A percentile compares a stretch with the other conserved stretches of the same genome.
Evolutionary conservation across 2,797 vertebrate species (phyloP).

Genomic region (Myotis daubentonii): DNA sequence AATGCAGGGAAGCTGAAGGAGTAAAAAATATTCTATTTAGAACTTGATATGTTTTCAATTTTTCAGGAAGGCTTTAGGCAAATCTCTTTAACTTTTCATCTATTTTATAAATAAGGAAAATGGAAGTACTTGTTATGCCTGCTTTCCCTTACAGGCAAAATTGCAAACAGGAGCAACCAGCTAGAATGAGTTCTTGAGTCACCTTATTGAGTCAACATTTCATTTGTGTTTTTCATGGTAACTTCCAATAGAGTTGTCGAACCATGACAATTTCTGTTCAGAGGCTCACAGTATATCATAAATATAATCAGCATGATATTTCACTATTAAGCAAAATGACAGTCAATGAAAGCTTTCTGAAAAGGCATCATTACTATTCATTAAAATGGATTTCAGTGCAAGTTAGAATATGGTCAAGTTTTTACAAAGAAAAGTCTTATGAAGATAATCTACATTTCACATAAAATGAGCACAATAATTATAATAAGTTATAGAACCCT

Average conservation of each 20-base stretch:
- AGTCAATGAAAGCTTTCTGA: background rate
- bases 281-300: background rate
- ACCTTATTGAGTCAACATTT: slow-evolving; percentile 6
- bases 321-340: slow-evolving; percentile 1
- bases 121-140: background rate
- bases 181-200: background rate
- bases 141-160: slow-evolving; percentile 22
- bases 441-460: slow-evolving; percentile 52
- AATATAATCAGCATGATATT: background rate
- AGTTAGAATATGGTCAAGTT: background rate
- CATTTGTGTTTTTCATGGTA: background rate
- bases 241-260: background rate
- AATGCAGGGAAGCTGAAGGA: background rate
- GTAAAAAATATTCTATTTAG: background rate
- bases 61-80: slow-evolving; percentile 52
- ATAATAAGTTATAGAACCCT: background rate
- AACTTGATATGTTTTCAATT: slow-evolving; percentile 40
- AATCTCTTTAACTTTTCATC: slow-evolving; percentile 20
- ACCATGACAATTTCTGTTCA: background rate
- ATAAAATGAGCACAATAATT: slow-evolving; percentile 14
- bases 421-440: slow-evolving; percentile 47
- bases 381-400: slow-evolving; percentile 8
- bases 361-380: background rate
- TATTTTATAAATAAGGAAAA: slow-evolving; percentile 29
- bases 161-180: background rate